These are phyloP conservation scores for Microcebus jonahi DNA, from an alignment of 2,113 vertebrate species.

Conservation along the genomic window DNA sequence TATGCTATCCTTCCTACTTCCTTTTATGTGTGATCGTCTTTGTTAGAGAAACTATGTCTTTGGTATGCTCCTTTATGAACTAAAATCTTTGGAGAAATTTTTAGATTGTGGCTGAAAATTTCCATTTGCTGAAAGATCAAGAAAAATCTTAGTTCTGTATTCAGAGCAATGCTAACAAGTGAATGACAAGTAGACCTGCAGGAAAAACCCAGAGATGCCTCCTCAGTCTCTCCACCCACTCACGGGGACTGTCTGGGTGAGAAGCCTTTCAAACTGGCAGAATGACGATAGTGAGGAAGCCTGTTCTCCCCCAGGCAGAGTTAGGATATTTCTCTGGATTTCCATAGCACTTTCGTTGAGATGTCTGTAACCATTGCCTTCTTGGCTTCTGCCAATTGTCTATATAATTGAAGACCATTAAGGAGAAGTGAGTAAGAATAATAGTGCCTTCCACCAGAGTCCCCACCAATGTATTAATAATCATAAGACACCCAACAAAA, in stretches of 20 bases:
- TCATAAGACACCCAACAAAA: neutral
- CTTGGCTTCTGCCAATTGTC: neutral
- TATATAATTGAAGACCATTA: neutral
- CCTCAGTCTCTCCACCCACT: conserved; percentile 33
- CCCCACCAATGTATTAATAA: neutral
- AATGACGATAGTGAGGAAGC: neutral
- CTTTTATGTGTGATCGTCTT: conserved; percentile 29
- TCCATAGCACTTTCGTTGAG: neutral
- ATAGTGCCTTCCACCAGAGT: neutral
- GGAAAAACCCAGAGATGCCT: conserved; percentile 21
- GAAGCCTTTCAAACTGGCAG: conserved; percentile 26
- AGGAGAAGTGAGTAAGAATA: neutral
- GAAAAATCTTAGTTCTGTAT: conserved; percentile 40
- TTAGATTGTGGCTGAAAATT: conserved; percentile 52
- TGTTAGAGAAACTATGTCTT: conserved; percentile 30
- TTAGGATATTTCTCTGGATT: neutral
- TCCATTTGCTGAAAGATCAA: conserved; percentile 48
- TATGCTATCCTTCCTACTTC: neutral
- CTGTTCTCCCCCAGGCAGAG: neutral
- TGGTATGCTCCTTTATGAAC: neutral
- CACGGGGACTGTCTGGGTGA: conserved; percentile 49
- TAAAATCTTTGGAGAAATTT: conserved; percentile 60
- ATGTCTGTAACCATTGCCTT: conserved; percentile 6
- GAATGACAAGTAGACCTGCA: conserved; percentile 33
- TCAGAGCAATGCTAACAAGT: neutral